Evolutionary conservation across 2,797 vertebrate genomes (phyloP), one percentile per base, ranked within the genome.

Genomic region (Sebastes itinus): DNA sequence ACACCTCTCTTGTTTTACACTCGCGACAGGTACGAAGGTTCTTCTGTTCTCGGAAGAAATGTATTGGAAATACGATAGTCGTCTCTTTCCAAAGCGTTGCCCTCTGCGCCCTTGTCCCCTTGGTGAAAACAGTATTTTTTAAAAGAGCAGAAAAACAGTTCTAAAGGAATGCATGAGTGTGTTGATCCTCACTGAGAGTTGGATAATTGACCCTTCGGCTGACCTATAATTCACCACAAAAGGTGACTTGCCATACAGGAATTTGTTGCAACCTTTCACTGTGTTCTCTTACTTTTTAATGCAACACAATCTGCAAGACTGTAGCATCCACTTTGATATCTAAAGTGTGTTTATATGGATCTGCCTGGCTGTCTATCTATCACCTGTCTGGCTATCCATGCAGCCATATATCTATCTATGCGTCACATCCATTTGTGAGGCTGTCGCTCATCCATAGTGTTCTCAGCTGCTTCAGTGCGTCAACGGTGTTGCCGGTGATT

Each of bases 1-100:
- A 95, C 94, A 95, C 88, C 89, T 93, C 89, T 88, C 87, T 86
- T 86, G 86, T 92, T 92, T 91, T 92, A 85, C 85, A 83, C 86
- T 80, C 77, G 89, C 89, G 84, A 88, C 88, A 93, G 92, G 89
- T 92, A 93, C 77, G 88, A 74, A 89, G 90, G 84, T 89, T 89
- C 93, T 88, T 92, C 91, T 88, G 92, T 92, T 87, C 86, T 81
- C 72, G 7, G 77, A 77, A 89, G 90, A 92, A 92, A 94, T 86
- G 82, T 78, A 58, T 87, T 81, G 81, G 92, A 91, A 89, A 92
- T 32, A 13, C 23, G 91, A 90, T 88, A 82, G 82, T 72, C 25
- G 28, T 81, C 72, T 70, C 67, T 87, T 83, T 92, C 80, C 80
- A 88, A 79, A 78, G 83, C 77, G 9, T 78, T 87, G 76, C 86